Base-by-base conservation (phyloP, 2,113 vertebrate species). In the Castor canadensis region DNA sequence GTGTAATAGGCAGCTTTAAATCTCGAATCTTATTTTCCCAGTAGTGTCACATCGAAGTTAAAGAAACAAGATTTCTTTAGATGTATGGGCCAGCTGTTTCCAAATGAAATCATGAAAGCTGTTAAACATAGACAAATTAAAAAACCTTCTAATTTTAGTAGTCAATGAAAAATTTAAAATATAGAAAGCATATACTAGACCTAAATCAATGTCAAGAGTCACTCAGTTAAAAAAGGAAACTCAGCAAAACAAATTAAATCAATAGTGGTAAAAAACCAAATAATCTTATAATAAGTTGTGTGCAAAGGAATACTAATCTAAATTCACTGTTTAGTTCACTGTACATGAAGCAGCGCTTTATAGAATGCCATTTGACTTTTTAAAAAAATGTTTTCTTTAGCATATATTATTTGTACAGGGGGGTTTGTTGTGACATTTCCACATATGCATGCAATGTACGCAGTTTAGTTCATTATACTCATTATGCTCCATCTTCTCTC, bases 31-130 rank as follows among this genome's bases (percentile, higher is more conserved):
- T 86, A 89, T 54, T 64, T 80, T 56, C 38, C 87, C 2, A 56
- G 45, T 54, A 82, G 69, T 52, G 30, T 60, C 64, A 91, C 22
- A 66, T 80, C 32, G 60, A 72, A 66, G 40, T 84, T 76, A 73
- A 88, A 72, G 47, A 67, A 90, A 81, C 9, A 16, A 52, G 9
- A 0, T 79, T 83, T 89, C 75, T 94, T 24, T 6, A 30, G 8
- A 83, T 66, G 47, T 60, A 13, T 54, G 30, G 40, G 1, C 19
- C 85, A 58, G 7, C 17, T 64, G 4, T 45, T 80, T 87, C 15
- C 56, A 93, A 93, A 58, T 40, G 54, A 95, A 43, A 82, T 71
- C 89, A 13, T 90, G 81, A 93, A 87, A 87, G 15, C 56, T 84
- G 56, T 19, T 60, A 35, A 90, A 82, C 26, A 45, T 87, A 90